Evolutionary conservation across 2,113 vertebrate genomes (phyloP).

Genomic region (Setophaga petechia): DNA sequence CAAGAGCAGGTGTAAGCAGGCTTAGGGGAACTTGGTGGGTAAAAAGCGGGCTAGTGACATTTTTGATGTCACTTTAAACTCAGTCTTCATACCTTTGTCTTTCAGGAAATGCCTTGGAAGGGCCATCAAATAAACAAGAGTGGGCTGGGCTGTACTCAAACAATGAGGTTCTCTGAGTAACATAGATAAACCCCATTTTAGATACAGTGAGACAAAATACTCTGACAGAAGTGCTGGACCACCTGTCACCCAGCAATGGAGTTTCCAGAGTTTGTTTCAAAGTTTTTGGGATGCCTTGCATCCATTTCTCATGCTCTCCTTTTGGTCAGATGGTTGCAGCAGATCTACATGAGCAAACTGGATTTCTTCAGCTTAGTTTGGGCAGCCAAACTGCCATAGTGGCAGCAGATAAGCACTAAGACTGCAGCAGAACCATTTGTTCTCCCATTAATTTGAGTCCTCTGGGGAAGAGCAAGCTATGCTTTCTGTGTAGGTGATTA

Average conservation of each 20-base stretch:
- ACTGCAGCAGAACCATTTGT: not conserved
- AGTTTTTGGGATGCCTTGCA: not conserved
- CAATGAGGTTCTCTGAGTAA: constrained; percentile 9
- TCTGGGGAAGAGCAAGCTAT: not conserved
- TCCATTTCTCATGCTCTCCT: not conserved
- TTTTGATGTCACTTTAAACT: not conserved
- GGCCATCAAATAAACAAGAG: not conserved
- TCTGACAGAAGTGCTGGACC: not conserved
- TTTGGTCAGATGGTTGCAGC: not conserved
- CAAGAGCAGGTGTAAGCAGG: not conserved
- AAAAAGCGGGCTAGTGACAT: not conserved
- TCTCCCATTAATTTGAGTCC: not conserved
- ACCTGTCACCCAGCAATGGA: not conserved
- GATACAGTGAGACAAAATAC: constrained; percentile 6
- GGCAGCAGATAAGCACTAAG: not conserved
- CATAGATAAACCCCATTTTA: not conserved
- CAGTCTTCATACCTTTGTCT: not conserved
- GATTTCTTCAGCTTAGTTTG: not conserved
- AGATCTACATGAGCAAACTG: not conserved
- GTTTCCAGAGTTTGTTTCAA: not conserved
- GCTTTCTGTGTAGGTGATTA: not conserved
- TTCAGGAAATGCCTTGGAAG: not conserved
- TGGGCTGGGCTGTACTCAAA: not conserved
- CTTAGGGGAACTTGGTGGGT: not conserved
- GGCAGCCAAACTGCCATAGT: not conserved